Base-by-base conservation (phyloP, 2,797 vertebrate genomes). In the Microchirus variegatus region DNA sequence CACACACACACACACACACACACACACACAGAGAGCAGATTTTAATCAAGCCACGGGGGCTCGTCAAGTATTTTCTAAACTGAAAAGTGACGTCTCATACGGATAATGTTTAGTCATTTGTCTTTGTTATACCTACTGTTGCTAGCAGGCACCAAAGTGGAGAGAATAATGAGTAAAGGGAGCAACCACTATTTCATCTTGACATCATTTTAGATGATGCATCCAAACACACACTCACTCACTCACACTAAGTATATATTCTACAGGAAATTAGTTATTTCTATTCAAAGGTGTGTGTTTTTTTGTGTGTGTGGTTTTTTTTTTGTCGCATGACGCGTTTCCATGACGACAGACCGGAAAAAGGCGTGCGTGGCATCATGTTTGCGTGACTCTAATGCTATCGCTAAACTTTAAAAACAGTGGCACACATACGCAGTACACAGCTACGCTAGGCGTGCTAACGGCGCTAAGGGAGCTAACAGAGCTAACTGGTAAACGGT, bases 41-140 rank as follows among this genome's bases (percentile, higher is more conserved):
- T 82, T 83, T 42, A 65, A 78, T 81, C 48, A 74, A 70, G 64
- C 64, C 70, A 19, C 15, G 26, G 62, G 75, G 58, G 59, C 59
- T 59, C 2, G 31, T 70, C 59, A 59, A 49, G 66, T 61, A 66
- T 63, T 78, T 59, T 19, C 17, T 64, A 19, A 63, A 53, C 50
- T 49, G 58, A 40, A 48, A 49, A 40, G 14, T 64, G 66, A 60
- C 69, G 62, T 53, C 50, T 77, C 49, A 51, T 63, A 52, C 47
- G 22, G 62, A 40, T 63, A 63, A 75, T 69, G 63, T 71, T 73
- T 12, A 61, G 59, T 55, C 61, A 63, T 80, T 69, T 73, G 55
- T 69, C 64, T 78, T 74, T 73, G 59, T 72, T 74, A 40, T 15
- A 67, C 73, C 67, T 76, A 73, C 59, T 60, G 69, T 35, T 63